Percentiles rank a stretch among this genome's conserved stretches.
Evolutionary conservation across 2,797 vertebrate species (phyloP).

Genomic region (Acanthurus leucopareius): DNA sequence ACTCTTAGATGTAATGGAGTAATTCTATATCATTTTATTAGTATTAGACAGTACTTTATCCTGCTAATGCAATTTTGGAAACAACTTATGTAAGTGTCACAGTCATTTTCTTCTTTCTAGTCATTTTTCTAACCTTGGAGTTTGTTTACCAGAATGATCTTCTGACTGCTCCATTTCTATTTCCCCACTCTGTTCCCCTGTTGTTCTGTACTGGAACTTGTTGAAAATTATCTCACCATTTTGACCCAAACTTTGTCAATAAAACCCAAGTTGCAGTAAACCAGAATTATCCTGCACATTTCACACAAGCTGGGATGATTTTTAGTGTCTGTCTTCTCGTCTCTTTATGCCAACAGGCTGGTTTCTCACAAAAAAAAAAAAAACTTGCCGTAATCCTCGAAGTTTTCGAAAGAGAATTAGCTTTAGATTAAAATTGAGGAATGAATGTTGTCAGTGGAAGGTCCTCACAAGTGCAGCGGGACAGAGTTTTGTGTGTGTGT

Average conservation of each 20-base stretch:
- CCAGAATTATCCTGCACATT: slow-evolving; percentile 2
- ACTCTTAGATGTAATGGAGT: neutral
- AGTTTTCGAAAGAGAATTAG: slow-evolving; percentile 25
- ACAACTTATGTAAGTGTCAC: neutral
- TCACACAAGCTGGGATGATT: slow-evolving; percentile 2
- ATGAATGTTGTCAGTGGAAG: slow-evolving; percentile 31
- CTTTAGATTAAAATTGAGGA: slow-evolving; percentile 33
- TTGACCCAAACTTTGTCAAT: neutral
- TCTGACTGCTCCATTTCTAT: slow-evolving; percentile 13
- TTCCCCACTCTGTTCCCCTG: neutral
- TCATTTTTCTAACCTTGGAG: neutral
- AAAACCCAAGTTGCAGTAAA: neutral
- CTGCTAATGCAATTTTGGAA: neutral
- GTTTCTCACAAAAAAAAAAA: neutral
- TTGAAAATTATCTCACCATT: neutral
- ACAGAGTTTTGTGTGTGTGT: slow-evolving; percentile 13
- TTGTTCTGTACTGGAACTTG: neutral
- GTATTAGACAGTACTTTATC: neutral
- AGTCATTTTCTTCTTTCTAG: neutral
- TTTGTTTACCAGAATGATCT: slow-evolving; percentile 16
- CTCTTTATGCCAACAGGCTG: neutral
- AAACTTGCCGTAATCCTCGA: slow-evolving; percentile 29
- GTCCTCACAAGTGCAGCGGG: slow-evolving; percentile 35
- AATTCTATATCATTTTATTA: neutral
- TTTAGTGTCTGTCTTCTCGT: slow-evolving; percentile 9